These are phyloP conservation scores for Polydrusus cervinus DNA, from an alignment of 2,888 invertebrate genomes.

Conservation along the genomic window DNA sequence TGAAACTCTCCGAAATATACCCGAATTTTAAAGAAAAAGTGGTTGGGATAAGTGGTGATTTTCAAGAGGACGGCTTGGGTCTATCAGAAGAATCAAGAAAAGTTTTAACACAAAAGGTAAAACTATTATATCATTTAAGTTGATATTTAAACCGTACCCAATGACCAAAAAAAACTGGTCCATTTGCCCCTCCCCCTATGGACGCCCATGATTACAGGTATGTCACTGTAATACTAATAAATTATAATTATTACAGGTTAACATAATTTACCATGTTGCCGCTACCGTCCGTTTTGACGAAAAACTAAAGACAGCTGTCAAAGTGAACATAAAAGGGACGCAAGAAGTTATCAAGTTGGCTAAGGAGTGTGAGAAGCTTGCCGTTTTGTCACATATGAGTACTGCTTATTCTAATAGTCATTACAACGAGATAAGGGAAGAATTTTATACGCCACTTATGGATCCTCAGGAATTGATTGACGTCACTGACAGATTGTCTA, in stretches of 20 bases:
- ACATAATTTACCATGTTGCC: constrained; percentile 82
- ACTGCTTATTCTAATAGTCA: constrained; percentile 60
- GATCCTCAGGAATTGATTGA: constrained; percentile 69
- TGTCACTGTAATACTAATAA: no score
- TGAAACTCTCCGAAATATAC: no score
- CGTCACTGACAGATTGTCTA: constrained; percentile 64
- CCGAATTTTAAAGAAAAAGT: no score
- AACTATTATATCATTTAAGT: no score
- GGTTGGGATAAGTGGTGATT: constrained; percentile 74
- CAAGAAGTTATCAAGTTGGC: constrained; percentile 78
- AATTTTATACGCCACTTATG: constrained; percentile 57
- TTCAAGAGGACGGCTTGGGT: constrained; percentile 72
- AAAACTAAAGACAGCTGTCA: no score
- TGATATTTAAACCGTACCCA: no score
- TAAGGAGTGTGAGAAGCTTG: constrained; percentile 76
- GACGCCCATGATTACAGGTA: no score
- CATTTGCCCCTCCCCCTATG: no score
- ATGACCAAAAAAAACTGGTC: no score
- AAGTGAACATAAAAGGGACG: no score
- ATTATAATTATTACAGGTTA: constrained; percentile 67
- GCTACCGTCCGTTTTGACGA: constrained; percentile 83
- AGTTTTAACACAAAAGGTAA: no score
- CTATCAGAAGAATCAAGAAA: constrained; percentile 70
- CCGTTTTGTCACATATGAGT: constrained; percentile 59
- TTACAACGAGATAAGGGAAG: constrained; percentile 56